A percentile compares a stretch with the other conserved stretches of the same genome.
Conservation (phyloP, 1,140 invertebrate species). For the Gonatopus flavifemur region DNA sequence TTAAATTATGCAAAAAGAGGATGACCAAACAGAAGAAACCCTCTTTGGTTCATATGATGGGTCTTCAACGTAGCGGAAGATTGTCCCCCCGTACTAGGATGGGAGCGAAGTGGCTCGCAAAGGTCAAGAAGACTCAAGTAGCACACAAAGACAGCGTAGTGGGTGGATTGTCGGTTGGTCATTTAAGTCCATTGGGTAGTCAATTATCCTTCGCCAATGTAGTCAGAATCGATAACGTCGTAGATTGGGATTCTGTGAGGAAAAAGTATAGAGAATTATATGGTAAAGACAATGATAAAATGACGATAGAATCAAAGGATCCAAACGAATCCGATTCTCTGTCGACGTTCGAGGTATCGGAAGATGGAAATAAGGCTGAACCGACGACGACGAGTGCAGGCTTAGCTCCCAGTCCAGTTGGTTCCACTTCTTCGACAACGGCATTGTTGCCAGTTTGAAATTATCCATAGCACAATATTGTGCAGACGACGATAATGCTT, state of each 20-base stretch:
- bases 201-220: slow-evolving; percentile 76
- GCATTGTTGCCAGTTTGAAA: too few relatives aligned
- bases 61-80: slow-evolving; percentile 63
- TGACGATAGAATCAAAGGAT: slow-evolving; percentile 58
- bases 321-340: slow-evolving; percentile 27
- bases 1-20: slow-evolving; percentile 75
- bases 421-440: too few relatives aligned
- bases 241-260: slow-evolving; percentile 87
- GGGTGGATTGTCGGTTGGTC: slow-evolving; percentile 69
- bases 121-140: slow-evolving; percentile 78
- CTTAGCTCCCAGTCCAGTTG: too few relatives aligned
- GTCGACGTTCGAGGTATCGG: slow-evolving; percentile 29
- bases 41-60: slow-evolving; percentile 79
- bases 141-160: slow-evolving; percentile 78
- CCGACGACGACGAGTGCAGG: slow-evolving; percentile 24
- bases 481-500: too few relatives aligned
- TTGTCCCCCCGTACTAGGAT: slow-evolving; percentile 79
- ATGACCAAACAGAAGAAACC: slow-evolving; percentile 74
- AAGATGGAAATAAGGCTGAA: too few relatives aligned
- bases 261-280: slow-evolving; percentile 84
- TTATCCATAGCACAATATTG: too few relatives aligned
- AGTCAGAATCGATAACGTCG: slow-evolving; percentile 82
- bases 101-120: slow-evolving; percentile 81
- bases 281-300: slow-evolving; percentile 66
- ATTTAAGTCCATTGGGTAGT: slow-evolving; percentile 78